Percentiles rank a stretch among this genome's conserved stretches.
These are phyloP conservation scores for Gavialis gangeticus DNA, from an alignment of 2,113 vertebrate genomes.

Conservation along the genomic window DNA sequence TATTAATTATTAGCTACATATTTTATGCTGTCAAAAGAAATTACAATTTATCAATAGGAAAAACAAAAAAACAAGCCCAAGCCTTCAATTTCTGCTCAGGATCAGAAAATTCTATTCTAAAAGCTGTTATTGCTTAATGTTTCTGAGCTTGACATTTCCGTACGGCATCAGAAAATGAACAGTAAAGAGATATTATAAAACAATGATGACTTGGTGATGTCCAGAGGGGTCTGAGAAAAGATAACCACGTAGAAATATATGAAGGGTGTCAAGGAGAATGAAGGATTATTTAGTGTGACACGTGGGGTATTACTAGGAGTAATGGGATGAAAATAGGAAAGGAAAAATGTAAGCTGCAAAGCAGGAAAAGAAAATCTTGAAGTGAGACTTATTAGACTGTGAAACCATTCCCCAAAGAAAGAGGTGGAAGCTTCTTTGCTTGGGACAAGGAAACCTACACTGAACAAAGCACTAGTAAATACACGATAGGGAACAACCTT, in stretches of 20 bases:
- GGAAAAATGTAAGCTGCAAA: neutral
- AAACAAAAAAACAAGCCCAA: neutral
- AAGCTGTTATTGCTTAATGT: neutral
- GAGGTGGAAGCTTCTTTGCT: rapidly evolving
- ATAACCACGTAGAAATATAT: neutral
- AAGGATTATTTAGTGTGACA: neutral
- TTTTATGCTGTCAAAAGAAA: neutral
- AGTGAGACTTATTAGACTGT: neutral
- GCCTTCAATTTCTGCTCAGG: neutral
- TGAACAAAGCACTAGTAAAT: neutral
- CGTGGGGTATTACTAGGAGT: neutral
- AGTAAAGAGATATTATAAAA: neutral
- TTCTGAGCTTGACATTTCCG: neutral
- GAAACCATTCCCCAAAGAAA: neutral
- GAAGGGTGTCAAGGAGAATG: neutral
- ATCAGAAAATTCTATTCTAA: neutral
- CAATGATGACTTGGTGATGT: neutral
- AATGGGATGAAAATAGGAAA: neutral
- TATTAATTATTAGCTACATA: neutral
- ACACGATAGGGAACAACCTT: neutral
- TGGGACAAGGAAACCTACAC: neutral
- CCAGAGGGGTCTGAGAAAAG: rapidly evolving
- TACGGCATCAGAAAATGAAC: neutral
- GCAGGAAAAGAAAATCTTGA: neutral
- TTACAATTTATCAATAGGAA: rapidly evolving